Percentiles rank a stretch among this genome's conserved stretches.
phyloP scores from a whole-genome alignment of 2,113 vertebrate genomes.

The Piaya cayana region DNA sequence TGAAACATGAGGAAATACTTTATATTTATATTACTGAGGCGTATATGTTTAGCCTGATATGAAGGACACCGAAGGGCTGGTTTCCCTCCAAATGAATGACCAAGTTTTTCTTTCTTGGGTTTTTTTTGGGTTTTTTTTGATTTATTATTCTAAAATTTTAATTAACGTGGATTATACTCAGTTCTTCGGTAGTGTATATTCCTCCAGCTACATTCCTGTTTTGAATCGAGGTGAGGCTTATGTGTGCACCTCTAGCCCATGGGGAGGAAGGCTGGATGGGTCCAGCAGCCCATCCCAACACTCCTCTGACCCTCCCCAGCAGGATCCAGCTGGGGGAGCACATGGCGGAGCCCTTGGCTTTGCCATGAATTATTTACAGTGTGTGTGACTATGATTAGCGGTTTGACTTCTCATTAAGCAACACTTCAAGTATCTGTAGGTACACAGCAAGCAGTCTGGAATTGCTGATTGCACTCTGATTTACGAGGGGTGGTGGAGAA shows the following conservation, averaged over 20 bases:
- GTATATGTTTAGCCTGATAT: not conserved
- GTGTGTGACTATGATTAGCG: constrained; percentile 13
- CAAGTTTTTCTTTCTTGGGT: not conserved
- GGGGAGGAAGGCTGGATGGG: not conserved
- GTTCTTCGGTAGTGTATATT: not conserved
- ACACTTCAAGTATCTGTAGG: constrained; percentile 35
- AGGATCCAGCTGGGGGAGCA: not conserved
- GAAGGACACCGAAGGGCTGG: not conserved
- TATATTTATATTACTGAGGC: not conserved
- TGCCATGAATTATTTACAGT: constrained; percentile 13
- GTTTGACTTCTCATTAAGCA: constrained; percentile 54
- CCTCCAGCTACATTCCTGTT: not conserved
- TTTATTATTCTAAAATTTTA: not conserved
- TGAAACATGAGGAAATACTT: not conserved
- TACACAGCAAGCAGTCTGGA: not conserved
- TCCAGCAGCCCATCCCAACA: not conserved
- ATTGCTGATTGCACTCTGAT: constrained; percentile 26
- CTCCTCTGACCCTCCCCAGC: not conserved
- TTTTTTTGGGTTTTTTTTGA: too few species aligned
- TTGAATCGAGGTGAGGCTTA: not conserved
- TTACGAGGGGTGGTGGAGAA: not conserved
- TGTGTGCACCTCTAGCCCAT: accelerated
- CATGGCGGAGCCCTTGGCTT: not conserved
- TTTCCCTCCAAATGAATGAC: not conserved
- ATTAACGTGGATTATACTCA: not conserved